Conservation (phyloP, 2,797 vertebrate genomes). For the Syngnathus rostellatus region DNA sequence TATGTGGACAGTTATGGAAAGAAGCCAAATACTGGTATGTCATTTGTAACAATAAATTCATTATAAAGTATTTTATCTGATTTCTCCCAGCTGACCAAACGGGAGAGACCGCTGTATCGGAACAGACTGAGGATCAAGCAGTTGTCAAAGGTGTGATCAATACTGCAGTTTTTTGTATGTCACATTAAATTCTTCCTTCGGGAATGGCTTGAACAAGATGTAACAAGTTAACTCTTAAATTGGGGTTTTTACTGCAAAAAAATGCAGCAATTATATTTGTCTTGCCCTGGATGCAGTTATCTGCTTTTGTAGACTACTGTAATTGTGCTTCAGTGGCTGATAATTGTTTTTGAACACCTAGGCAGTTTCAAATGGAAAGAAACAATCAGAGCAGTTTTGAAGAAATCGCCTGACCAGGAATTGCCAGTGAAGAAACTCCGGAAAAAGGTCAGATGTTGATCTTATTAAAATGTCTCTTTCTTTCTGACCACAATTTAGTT, state of each 20-base stretch:
- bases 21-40: not conserved
- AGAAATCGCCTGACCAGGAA: slow-evolving; percentile 79
- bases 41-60: not conserved
- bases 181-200: no score
- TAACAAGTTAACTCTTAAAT: no score
- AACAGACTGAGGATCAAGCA: slow-evolving; percentile 44
- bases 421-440: slow-evolving; percentile 84
- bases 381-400: slow-evolving; percentile 84
- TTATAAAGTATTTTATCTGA: not conserved
- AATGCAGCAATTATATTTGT: not conserved
- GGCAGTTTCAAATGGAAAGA: slow-evolving; percentile 98
- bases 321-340: not conserved
- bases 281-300: slow-evolving; percentile 44
- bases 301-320: not conserved
- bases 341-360: slow-evolving; percentile 32
- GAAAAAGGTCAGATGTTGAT: slow-evolving; percentile 81
- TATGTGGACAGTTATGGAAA: not conserved
- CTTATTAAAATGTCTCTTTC: not conserved
- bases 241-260: no score
- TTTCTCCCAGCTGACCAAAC: slow-evolving; percentile 51
- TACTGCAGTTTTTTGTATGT: no score
- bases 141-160: slow-evolving; percentile 59
- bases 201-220: no score
- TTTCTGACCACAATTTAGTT: not conserved
- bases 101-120: slow-evolving; percentile 45